Evolutionary conservation across 2,113 vertebrate species (phyloP).

Genomic region (Tonatia bakeri): DNA sequence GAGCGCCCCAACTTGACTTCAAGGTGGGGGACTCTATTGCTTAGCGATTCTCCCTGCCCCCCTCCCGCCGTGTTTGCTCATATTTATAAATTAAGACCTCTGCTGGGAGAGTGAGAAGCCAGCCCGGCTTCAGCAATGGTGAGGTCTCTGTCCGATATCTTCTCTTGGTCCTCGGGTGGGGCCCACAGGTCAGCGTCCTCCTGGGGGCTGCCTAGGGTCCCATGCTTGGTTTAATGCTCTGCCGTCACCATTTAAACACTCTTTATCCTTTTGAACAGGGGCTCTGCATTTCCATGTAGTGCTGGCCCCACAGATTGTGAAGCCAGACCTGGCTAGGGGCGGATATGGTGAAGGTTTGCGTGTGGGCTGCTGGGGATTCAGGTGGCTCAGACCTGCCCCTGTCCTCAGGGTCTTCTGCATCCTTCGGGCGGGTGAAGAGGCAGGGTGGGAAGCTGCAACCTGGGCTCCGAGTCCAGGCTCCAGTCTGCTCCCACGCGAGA

Average conservation of each 20-base stretch:
- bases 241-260: not conserved
- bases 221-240: not conserved
- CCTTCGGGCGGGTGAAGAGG: not conserved
- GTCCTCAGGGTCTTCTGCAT: not conserved
- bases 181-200: not conserved
- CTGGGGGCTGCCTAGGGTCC: too few species aligned
- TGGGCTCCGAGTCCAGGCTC: not conserved
- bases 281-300: not conserved
- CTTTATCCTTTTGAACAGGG: not conserved
- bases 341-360: not conserved
- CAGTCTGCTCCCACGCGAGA: not conserved
- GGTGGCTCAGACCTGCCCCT: not conserved
- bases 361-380: not conserved
- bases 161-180: not conserved
- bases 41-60: too few species aligned
- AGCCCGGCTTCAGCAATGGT: fast-evolving
- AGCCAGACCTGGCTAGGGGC: not conserved
- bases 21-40: not conserved
- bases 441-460: not conserved
- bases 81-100: not conserved
- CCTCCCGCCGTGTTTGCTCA: not conserved
- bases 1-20: not conserved
- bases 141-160: not conserved
- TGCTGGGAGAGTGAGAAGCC: not conserved
- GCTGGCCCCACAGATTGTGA: fast-evolving